Evolutionary conservation across 2,797 vertebrate species (phyloP), one percentile per base, ranked within the genome.

Genomic region (Coluber constrictor): DNA sequence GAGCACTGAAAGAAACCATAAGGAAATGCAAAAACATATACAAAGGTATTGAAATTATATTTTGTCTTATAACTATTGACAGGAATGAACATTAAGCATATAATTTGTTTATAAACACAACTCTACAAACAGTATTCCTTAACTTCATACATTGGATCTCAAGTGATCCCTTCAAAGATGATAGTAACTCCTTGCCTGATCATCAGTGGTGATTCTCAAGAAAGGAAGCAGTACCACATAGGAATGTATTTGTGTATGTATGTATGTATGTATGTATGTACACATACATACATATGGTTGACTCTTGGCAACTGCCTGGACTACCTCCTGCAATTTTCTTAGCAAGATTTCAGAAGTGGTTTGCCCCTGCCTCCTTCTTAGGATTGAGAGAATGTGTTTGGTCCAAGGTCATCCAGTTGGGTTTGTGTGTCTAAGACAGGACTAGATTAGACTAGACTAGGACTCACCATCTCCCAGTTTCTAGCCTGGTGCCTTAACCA

Each of bases 1-100:
- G 56, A 95, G 95, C 92, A 94, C 93, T 2, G 18, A 94, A 95
- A 95, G 90, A 91, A 92, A 92, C 87, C 55, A 60, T 6, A 56
- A 90, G 56, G 37, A 74, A 29, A 20, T 60, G 43, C 29, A 32
- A n/a, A 6, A 8, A 29, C 1, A 8, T 51, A 29, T 1, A 15
- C 25, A 93, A 94, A 91, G 90, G 92, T 4, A 15, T 94, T 92
- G 92, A 63, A 47, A 54, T 90, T 43, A 92, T 74, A 89, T 59
- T 94, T 94, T 93, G 0, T 0, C 4, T 95, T 94, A 55, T 90
- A 90, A 93, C 93, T 92, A 66, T 32, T 88, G 7, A 47, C 47
- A 66, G 29, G 87, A 79, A 92, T n/a, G n/a, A 61, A 8, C 60
- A 74, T 5, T 29, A 37, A 47, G 60, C n/a, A 55, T 59, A 16